Evolutionary conservation across 2,797 vertebrate species (phyloP).

Genomic region (Sarcoramphus papa): DNA sequence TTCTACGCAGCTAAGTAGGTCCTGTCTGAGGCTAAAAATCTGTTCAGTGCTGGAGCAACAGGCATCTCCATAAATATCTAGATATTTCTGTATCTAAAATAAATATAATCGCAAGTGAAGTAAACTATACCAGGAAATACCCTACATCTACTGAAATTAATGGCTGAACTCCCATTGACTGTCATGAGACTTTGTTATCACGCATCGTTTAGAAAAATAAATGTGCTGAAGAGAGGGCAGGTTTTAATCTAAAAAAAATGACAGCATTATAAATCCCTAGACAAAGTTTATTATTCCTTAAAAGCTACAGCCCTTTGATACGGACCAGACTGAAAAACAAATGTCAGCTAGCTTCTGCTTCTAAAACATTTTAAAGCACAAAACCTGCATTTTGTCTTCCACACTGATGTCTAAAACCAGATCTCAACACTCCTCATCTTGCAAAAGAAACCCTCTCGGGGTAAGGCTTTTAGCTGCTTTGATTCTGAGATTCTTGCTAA

Average conservation of each 20-base stretch:
- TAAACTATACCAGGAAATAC: not conserved
- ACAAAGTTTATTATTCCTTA: not conserved
- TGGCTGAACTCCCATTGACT: not conserved
- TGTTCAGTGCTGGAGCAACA: not conserved
- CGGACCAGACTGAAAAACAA: not conserved
- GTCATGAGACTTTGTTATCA: not conserved
- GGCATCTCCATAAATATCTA: not conserved
- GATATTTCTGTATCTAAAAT: not conserved
- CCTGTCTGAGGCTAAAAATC: not conserved
- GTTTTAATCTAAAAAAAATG: not conserved
- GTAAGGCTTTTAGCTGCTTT: not conserved
- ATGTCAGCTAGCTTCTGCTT: not conserved
- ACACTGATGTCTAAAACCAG: not conserved
- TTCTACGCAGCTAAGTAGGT: not conserved
- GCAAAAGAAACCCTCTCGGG: not conserved
- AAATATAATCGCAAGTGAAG: not conserved
- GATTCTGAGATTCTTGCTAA: not conserved
- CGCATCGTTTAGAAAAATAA: not conserved
- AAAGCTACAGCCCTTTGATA: not conserved
- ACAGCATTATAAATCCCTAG: not conserved
- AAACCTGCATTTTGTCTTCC: conserved; percentile 5
- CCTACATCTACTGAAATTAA: not conserved
- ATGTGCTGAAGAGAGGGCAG: not conserved
- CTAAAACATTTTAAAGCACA: not conserved
- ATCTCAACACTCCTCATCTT: not conserved